These are phyloP conservation scores for Atherinosoma microstoma DNA, from an alignment of 2,797 vertebrate species.

Conservation along the genomic window DNA sequence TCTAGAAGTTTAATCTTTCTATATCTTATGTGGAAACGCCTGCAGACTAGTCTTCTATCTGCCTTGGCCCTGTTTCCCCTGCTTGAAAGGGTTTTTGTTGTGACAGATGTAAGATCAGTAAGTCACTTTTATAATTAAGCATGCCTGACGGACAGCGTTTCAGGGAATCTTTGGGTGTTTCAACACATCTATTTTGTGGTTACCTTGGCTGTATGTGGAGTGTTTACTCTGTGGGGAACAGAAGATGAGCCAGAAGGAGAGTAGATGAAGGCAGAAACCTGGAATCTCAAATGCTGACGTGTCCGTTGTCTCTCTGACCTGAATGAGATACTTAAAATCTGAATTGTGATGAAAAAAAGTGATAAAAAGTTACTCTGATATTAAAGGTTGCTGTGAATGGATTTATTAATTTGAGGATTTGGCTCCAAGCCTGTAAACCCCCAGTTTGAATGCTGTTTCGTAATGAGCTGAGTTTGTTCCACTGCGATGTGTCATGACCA, in stretches of 20 bases:
- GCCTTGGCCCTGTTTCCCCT: slow-evolving; percentile 3
- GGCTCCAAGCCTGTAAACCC: too few species aligned
- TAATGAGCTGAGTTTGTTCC: neutral
- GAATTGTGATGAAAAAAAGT: neutral
- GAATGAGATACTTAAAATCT: neutral
- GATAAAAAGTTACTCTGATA: neutral
- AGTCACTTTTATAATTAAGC: slow-evolving; percentile 28
- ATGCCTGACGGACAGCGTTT: slow-evolving; percentile 48
- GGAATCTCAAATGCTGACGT: slow-evolving; percentile 39
- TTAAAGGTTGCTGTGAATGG: neutral
- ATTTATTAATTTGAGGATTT: too few species aligned
- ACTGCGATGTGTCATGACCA: slow-evolving; percentile 35
- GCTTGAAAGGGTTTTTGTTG: neutral
- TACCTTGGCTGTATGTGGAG: slow-evolving; percentile 47
- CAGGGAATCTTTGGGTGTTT: slow-evolving; percentile 45
- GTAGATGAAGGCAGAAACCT: slow-evolving; percentile 9
- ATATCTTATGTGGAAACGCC: neutral
- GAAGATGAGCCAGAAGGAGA: slow-evolving; percentile 23
- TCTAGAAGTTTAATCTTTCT: neutral
- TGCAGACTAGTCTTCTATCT: neutral
- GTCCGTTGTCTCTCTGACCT: neutral
- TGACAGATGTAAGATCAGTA: slow-evolving; percentile 49
- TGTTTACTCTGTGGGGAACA: slow-evolving; percentile 56
- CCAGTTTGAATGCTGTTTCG: neutral
- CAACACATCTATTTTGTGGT: slow-evolving; percentile 26